Evolutionary conservation across 2,888 invertebrate species (phyloP).

Genomic region (Parapristionchus giblindavisi): DNA sequence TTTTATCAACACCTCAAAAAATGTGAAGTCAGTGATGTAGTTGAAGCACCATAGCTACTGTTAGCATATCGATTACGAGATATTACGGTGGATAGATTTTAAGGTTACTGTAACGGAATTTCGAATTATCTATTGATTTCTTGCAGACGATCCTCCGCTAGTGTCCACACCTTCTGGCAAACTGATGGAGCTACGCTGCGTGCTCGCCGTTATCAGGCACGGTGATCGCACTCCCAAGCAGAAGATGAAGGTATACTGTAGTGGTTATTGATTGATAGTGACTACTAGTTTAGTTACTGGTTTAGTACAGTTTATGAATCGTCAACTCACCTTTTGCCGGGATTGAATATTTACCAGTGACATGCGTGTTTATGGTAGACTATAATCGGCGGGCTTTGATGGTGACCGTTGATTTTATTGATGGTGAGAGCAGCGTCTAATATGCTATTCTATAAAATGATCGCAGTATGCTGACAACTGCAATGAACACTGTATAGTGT

Average conservation of each 20-base stretch:
- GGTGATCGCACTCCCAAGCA: constrained; percentile 99
- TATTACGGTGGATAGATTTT: neutral
- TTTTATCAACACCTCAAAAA: too few species aligned
- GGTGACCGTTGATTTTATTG: too few species aligned
- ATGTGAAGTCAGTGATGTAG: neutral
- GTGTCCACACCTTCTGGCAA: constrained; percentile 97
- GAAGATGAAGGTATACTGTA: constrained; percentile 90
- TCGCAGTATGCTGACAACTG: neutral
- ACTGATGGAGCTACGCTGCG: constrained; percentile 92
- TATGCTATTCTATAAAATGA: too few species aligned
- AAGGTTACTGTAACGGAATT: neutral
- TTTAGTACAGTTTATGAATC: too few species aligned
- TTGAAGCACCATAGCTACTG: neutral
- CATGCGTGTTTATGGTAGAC: too few species aligned
- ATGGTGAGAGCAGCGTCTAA: too few species aligned
- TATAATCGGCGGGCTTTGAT: too few species aligned
- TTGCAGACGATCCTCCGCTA: constrained; percentile 93
- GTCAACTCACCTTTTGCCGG: too few species aligned
- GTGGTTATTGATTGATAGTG: too few species aligned
- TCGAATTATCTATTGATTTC: neutral
- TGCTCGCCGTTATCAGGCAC: constrained; percentile 95
- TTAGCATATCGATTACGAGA: neutral
- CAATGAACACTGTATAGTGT: neutral
- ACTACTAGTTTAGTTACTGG: too few species aligned
- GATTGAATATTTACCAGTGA: too few species aligned